These are phyloP conservation scores for Scolopax bukidnonensis DNA, from an alignment of 2,797 vertebrate species.

Conservation along the genomic window DNA sequence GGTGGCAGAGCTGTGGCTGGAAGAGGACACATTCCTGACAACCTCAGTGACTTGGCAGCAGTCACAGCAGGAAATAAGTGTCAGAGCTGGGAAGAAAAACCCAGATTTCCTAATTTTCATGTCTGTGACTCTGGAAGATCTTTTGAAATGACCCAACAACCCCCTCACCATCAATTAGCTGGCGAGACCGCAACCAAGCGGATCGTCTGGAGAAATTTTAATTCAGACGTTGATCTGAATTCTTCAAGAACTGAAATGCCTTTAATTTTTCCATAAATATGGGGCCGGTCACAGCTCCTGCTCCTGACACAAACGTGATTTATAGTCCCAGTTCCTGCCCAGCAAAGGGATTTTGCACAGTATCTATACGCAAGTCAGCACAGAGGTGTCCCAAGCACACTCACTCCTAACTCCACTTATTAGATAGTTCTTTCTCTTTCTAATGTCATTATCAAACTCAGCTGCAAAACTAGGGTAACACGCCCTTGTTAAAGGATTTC, in stretches of 20 bases:
- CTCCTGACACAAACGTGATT: not conserved
- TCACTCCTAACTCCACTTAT: not conserved
- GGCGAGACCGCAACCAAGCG: not conserved
- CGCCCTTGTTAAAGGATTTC: slow-evolving; percentile 19
- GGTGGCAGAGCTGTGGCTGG: not conserved
- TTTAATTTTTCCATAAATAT: not conserved
- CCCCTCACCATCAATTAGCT: not conserved
- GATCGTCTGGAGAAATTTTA: not conserved
- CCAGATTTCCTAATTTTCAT: not conserved
- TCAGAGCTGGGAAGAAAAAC: not conserved
- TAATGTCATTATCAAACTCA: slow-evolving; percentile 3
- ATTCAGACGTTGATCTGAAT: not conserved
- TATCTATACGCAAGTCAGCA: not conserved
- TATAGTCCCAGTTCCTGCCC: not conserved
- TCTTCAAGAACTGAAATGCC: not conserved
- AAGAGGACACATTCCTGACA: not conserved
- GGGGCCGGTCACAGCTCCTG: not conserved
- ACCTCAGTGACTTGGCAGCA: not conserved
- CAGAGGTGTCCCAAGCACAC: not conserved
- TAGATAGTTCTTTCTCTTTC: not conserved
- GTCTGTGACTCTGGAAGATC: not conserved
- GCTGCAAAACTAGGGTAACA: slow-evolving; percentile 17
- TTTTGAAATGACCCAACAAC: not conserved
- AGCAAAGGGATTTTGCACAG: not conserved
- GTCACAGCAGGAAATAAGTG: not conserved